Evolutionary conservation across 1,140 invertebrate genomes (phyloP), one percentile per base, ranked within the genome.

Genomic region (Anadara kagoshimensis): DNA sequence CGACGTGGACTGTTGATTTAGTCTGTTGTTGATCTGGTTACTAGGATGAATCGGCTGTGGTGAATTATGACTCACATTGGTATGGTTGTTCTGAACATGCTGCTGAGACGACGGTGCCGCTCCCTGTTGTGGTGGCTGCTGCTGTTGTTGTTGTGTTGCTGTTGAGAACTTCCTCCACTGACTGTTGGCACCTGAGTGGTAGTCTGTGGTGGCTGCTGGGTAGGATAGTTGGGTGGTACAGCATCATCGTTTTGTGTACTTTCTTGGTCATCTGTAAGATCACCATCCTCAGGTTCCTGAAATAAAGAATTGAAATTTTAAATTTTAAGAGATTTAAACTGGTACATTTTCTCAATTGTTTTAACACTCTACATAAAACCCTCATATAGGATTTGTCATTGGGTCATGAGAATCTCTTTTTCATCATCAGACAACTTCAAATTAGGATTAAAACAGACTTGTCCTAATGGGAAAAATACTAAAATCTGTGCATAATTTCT

Each of bases 231-330:
- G 24, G 70, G 51, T 49, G 76, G 79, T 26, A 69, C 70, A 43
- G 73, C 74, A 14, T 87, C 87, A 26, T 86, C 86, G 56, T 80
- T 73, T 20, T 83, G 86, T 14, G 85, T 81, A 57, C 81, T 84
- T n/a, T 89, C 89, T 10, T 84, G 83, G 57, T 89, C 89, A 81
- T 90, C 89, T 54, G 85, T 87, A 54, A 88, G 78, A 10, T 89
- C 87, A 66, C 82, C 82, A 59, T 88, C 88, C 51, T 89, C 87
- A 41, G 83, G 85, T 61, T 88, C 87, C 87, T 88, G 43, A 51
- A 73, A 49, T 58, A 18, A 66, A 20, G 51, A 10, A 57, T 59
- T 44, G 18, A 47, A 47, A 47, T 47, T 10, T 10, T 47, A 16
- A 8, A 47, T 47, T 47, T 47, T 16, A 47, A 10, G 8, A 16